A percentile compares a stretch with the other conserved stretches of the same genome.
These are phyloP conservation scores for Thunnus albacares DNA, from an alignment of 2,797 vertebrate species.

Conservation along the genomic window DNA sequence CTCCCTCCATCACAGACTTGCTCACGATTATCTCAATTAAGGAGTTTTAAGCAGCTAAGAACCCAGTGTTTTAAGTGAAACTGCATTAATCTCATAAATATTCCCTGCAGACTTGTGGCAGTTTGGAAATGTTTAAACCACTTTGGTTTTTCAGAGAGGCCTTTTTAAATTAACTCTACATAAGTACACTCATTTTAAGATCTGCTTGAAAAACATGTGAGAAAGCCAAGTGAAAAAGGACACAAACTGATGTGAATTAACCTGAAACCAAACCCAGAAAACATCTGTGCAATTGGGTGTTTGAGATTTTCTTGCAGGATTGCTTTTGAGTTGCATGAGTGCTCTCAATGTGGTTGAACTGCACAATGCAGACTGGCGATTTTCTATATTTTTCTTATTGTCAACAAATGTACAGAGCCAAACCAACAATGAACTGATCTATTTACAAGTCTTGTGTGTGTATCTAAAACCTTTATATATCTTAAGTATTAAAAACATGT, in stretches of 20 bases:
- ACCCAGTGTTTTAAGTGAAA: background rate
- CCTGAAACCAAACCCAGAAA: background rate
- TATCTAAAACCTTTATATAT: no score
- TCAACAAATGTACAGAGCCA: no score
- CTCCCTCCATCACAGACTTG: background rate
- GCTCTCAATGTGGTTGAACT: no score
- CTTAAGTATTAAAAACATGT: no score
- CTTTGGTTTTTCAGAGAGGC: background rate
- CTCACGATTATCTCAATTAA: conserved; percentile 26
- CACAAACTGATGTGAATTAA: background rate
- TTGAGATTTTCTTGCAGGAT: background rate
- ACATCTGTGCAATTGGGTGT: background rate
- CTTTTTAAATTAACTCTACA: conserved; percentile 21
- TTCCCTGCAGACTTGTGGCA: background rate
- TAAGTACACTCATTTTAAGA: background rate
- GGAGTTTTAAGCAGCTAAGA: background rate
- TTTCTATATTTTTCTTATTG: no score
- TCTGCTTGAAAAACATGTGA: background rate
- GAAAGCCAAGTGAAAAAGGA: background rate
- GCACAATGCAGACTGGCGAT: no score
- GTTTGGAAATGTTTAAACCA: background rate
- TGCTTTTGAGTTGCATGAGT: background rate
- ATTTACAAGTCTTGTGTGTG: no score
- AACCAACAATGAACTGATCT: no score
- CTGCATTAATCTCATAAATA: conserved; percentile 21